phyloP scores from a whole-genome alignment of 2,797 vertebrate genomes.

The Chaunax sp. region DNA sequence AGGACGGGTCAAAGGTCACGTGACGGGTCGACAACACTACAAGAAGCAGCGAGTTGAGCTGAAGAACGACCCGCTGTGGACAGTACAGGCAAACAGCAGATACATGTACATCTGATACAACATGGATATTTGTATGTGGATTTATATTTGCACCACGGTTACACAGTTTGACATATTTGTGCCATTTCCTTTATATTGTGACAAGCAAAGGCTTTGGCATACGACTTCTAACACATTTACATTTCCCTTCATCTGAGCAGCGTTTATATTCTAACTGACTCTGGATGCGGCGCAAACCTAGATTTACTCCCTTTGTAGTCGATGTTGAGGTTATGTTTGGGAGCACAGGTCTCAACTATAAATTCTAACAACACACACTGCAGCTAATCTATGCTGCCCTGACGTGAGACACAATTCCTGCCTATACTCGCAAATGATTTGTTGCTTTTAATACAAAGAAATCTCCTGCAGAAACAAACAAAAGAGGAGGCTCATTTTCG shows the following conservation, averaged over 20 bases:
- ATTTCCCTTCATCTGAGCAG: constrained; percentile 41
- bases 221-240: constrained; percentile 51
- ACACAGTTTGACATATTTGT: constrained; percentile 45
- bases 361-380: constrained; percentile 1
- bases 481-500: constrained; percentile 20
- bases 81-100: constrained; percentile 42
- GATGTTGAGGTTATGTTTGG: constrained; percentile 28
- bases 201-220: constrained; percentile 61
- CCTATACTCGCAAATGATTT: background rate
- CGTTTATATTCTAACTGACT: constrained; percentile 11
- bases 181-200: constrained; percentile 53
- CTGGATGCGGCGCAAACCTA: constrained; percentile 46
- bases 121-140: constrained; percentile 53
- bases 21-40: constrained; percentile 41
- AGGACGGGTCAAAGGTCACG: constrained; percentile 51
- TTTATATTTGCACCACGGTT: constrained; percentile 44
- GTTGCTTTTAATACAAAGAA: constrained; percentile 13
- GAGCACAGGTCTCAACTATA: constrained; percentile 7
- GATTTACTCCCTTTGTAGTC: constrained; percentile 13
- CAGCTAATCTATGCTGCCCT: constrained; percentile 18
- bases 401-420: background rate
- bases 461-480: constrained; percentile 7
- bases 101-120: constrained; percentile 56
- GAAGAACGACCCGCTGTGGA: constrained; percentile 34
- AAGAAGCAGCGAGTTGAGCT: constrained; percentile 28